Base-by-base conservation (phyloP, 2,888 invertebrate genomes). In the Drosophila lacicola region DNA sequence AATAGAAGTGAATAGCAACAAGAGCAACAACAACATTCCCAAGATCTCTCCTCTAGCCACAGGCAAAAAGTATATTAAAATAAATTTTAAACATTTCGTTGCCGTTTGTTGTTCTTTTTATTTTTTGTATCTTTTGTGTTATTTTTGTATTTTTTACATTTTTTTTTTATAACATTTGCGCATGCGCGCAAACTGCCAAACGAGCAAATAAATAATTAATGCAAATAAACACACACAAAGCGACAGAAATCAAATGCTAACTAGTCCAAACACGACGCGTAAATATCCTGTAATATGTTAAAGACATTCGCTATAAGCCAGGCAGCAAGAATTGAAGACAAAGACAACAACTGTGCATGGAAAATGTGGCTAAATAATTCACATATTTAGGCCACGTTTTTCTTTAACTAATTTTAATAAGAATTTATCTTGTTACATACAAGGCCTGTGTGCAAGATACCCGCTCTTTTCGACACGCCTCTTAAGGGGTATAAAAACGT, bases 171-270 rank as follows among this genome's bases (percentile, higher is more conserved):
- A 82, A 70, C 82, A 79, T 88, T 87, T 83, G 80, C 90, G 87
- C 90, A 90, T 89, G 90, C 89, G 90, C 82, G 65, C 90, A 78
- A 83, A 80, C 81, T 68, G 80, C 75, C 84, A 86, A 89, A 90
- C 80, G 85, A 84, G 75, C 82, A 86, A 61, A 84, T 86, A 82
- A 86, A 89, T 89, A 85, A 90, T 86, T 85, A 87, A 90, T 88
- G 82, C 84, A 84, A 87, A 78, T 74, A 82, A 85, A 86, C 37
- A 21, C 66, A 71, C 54, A 64, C 67, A 68, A 80, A 78, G 71
- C 65, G 74, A 70, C 71, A 60, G 64, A 65, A 53, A 78, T 63
- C 49, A 60, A 69, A 45, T 45, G 55, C 25, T 55, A 45, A 55
- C 55, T 36, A 53, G 17, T 9, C 25, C 17, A 51, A 39, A 8